Evolutionary conservation across 1,140 invertebrate species (phyloP).

Genomic region (Chymomyza costata): DNA sequence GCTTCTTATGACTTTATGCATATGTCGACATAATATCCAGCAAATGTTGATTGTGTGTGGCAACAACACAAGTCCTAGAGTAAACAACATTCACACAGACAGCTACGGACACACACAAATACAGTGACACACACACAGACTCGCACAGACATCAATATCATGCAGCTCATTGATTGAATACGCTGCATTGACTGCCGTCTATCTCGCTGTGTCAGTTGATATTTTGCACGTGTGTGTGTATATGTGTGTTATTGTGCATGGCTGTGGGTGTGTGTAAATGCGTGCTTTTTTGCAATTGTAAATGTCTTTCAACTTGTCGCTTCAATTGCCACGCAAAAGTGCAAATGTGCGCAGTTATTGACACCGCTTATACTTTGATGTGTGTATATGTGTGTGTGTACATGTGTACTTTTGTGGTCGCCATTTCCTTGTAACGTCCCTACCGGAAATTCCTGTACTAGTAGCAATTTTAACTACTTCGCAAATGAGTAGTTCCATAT

Average conservation of each 20-base stretch:
- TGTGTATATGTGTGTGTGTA: slow-evolving; percentile 1
- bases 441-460: no score
- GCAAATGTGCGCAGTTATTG: slow-evolving; percentile 54
- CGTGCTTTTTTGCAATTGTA: no score
- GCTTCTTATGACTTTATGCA: slow-evolving; percentile 59
- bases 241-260: no score
- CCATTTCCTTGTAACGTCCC: no score
- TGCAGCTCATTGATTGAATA: no score
- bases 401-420: no score
- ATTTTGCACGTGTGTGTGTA: no score
- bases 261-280: no score
- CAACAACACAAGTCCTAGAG: slow-evolving; percentile 54
- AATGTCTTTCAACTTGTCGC: slow-evolving; percentile 38
- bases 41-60: slow-evolving; percentile 46
- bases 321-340: slow-evolving; percentile 29
- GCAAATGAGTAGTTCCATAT: no score
- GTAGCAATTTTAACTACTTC: no score
- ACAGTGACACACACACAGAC: slow-evolving; percentile 49
- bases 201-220: neutral
- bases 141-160: slow-evolving; percentile 17
- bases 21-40: slow-evolving; percentile 62
- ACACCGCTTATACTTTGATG: slow-evolving; percentile 64
- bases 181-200: neutral
- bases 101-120: slow-evolving; percentile 5
- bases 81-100: slow-evolving; percentile 29